Evolutionary conservation across 2,888 invertebrate genomes (phyloP).

Genomic region (Stenodema calcarata): DNA sequence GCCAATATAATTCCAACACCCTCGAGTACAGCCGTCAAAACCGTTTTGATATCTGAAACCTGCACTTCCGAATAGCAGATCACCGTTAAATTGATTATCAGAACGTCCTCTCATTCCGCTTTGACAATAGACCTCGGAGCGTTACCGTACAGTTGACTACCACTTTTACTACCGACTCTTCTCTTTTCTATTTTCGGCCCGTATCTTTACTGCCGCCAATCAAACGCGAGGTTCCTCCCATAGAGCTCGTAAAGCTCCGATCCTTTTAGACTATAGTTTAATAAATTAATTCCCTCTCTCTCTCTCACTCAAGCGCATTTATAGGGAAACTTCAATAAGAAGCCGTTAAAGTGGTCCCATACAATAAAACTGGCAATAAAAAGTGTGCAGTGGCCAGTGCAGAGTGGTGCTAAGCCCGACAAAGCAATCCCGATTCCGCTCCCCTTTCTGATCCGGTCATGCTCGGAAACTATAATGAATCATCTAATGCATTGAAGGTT

Average conservation of each 20-base stretch:
- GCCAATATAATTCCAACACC: neutral
- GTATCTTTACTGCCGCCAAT: slow-evolving; percentile 47
- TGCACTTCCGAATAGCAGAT: neutral
- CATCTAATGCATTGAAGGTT: slow-evolving; percentile 39
- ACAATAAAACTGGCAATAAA: slow-evolving; percentile 40
- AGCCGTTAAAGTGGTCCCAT: slow-evolving; percentile 41
- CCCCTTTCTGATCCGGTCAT: neutral
- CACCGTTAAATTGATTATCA: slow-evolving; percentile 29
- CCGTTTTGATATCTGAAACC: neutral
- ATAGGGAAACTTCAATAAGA: slow-evolving; percentile 49
- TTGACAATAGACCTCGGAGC: slow-evolving; percentile 17
- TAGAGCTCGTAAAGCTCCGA: slow-evolving; percentile 23
- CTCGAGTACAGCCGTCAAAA: neutral
- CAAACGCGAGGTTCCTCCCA: slow-evolving; percentile 45
- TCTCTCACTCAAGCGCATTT: slow-evolving; percentile 12
- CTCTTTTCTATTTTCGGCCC: slow-evolving; percentile 9
- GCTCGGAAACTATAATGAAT: slow-evolving; percentile 39
- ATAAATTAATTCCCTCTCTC: slow-evolving; percentile 36
- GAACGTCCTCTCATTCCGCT: neutral
- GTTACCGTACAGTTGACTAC: slow-evolving; percentile 21
- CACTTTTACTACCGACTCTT: slow-evolving; percentile 13
- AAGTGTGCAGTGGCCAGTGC: slow-evolving; percentile 41
- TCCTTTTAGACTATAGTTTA: slow-evolving; percentile 30
- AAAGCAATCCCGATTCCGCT: slow-evolving; percentile 8
- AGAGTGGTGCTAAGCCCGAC: slow-evolving; percentile 39